phyloP scores from a whole-genome alignment of 2,797 vertebrate genomes.

The Phylloscopus collybita region DNA sequence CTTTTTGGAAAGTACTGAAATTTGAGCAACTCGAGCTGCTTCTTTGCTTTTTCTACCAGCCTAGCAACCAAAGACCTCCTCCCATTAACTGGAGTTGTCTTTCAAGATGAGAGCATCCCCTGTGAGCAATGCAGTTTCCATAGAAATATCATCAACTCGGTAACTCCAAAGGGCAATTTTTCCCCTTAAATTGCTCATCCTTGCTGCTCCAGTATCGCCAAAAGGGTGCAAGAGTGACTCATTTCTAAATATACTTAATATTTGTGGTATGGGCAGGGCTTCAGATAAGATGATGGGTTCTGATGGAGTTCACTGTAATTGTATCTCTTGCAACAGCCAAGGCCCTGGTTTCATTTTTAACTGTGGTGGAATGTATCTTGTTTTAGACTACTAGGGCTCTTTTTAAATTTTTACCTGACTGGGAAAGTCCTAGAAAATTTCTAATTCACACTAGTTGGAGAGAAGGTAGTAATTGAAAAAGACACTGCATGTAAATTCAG shows the following conservation, averaged over 20 bases:
- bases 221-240: conserved; percentile 7
- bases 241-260: conserved; percentile 43
- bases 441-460: neutral
- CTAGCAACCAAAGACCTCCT: conserved; percentile 13
- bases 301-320: neutral
- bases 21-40: neutral
- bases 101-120: conserved; percentile 27
- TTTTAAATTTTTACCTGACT: neutral
- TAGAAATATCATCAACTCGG: conserved; percentile 15
- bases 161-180: conserved; percentile 21
- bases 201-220: neutral
- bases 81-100: neutral
- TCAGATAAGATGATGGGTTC: neutral
- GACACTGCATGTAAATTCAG: neutral
- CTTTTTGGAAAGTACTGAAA: neutral
- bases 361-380: accelerated
- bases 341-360: conserved; percentile 7
- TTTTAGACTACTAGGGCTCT: neutral
- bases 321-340: neutral
- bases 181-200: neutral
- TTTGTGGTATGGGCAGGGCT: conserved; percentile 20
- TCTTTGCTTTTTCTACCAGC: neutral
- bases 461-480: neutral
- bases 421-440: neutral
- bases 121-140: conserved; percentile 43